Conservation (phyloP, 2,797 vertebrate species). For the Brachyrhaphis roseni region DNA sequence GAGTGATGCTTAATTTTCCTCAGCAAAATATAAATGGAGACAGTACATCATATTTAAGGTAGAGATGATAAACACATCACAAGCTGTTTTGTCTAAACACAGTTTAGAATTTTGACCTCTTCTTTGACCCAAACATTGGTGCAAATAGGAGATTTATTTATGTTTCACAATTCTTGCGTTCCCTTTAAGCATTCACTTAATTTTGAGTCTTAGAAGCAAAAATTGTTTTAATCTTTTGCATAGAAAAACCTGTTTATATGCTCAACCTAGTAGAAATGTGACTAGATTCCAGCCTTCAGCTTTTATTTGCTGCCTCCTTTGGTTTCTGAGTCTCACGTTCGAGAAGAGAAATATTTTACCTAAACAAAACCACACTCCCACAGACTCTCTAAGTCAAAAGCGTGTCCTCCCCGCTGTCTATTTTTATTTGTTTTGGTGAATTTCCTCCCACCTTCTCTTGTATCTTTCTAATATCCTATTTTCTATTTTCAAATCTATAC, state of each 20-base stretch:
- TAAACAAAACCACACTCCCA: constrained; percentile 39
- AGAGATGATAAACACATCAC: not conserved
- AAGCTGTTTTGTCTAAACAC: not conserved
- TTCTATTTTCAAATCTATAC: constrained; percentile 33
- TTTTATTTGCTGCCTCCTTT: constrained; percentile 52
- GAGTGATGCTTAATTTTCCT: not conserved
- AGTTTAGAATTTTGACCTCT: not conserved
- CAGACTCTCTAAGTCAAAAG: constrained; percentile 51
- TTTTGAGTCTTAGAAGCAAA: not conserved
- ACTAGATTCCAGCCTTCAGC: constrained; percentile 29
- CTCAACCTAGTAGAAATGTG: constrained; percentile 42
- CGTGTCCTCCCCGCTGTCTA: constrained; percentile 55
- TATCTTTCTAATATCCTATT: constrained; percentile 14
- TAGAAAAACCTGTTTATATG: constrained; percentile 31
- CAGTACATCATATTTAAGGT: not conserved
- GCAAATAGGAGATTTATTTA: not conserved
- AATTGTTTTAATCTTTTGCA: constrained; percentile 8
- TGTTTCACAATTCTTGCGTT: not conserved
- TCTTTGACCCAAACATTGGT: not conserved
- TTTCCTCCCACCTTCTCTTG: constrained; percentile 35
- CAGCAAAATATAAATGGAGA: not conserved
- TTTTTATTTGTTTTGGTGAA: constrained; percentile 33
- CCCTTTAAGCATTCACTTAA: not conserved
- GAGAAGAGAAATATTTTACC: constrained; percentile 32
- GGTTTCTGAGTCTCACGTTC: constrained; percentile 58